phyloP scores from a whole-genome alignment of 2,888 invertebrate genomes.

The Endomychus coccineus region DNA sequence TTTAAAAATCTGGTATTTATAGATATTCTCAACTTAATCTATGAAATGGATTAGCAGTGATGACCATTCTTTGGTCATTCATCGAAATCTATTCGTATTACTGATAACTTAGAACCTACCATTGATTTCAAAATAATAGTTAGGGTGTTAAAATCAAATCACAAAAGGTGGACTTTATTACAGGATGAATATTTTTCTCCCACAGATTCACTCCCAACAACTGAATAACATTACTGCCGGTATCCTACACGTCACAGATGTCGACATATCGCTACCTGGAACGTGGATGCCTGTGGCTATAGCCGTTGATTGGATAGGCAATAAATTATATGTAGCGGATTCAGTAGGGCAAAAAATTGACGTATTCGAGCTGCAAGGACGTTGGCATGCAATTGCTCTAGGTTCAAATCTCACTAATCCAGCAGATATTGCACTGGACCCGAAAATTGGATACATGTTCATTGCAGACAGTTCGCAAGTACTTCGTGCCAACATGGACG shows the following conservation, averaged over 20 bases:
- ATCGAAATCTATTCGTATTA: no score
- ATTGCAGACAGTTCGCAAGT: slow-evolving; percentile 79
- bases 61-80: no score
- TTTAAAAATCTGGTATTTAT: no score
- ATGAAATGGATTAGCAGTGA: no score
- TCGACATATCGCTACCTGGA: slow-evolving; percentile 68
- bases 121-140: no score
- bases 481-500: slow-evolving; percentile 89
- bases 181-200: slow-evolving; percentile 1
- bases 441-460: slow-evolving; percentile 81
- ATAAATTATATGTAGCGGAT: slow-evolving; percentile 93
- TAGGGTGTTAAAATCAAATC: no score
- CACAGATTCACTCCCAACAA: slow-evolving; percentile 56
- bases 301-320: slow-evolving; percentile 95
- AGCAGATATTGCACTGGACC: slow-evolving; percentile 87
- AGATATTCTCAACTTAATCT: no score
- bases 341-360: slow-evolving; percentile 89
- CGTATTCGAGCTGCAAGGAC: slow-evolving; percentile 73
- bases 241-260: slow-evolving; percentile 45
- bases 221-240: slow-evolving; percentile 45
- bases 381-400: slow-evolving; percentile 83
- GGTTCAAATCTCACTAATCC: slow-evolving; percentile 88
- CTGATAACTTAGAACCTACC: no score
- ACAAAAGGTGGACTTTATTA: no score
- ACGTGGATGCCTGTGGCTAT: slow-evolving; percentile 86